phyloP scores from a whole-genome alignment of 2,888 invertebrate genomes.

The Ptychoptera albimana region DNA sequence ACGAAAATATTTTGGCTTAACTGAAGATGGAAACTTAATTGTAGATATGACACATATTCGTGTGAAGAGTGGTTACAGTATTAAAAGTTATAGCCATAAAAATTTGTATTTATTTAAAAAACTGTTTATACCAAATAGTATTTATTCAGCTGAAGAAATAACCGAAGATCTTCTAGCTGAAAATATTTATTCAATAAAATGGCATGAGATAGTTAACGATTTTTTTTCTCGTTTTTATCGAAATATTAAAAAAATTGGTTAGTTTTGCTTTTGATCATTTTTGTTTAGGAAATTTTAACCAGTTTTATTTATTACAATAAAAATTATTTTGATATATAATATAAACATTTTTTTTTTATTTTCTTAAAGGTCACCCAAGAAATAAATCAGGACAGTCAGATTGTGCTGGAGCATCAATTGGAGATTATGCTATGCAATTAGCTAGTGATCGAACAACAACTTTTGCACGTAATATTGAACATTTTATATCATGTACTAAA shows the following conservation, averaged over 20 bases:
- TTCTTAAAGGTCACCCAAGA: conserved; percentile 55
- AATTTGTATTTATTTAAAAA: no score
- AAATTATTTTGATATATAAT: background rate
- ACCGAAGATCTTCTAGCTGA: conserved; percentile 15
- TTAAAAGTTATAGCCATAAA: no score
- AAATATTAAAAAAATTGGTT: background rate
- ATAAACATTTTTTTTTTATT: background rate
- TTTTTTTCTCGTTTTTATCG: background rate
- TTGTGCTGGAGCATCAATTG: conserved; percentile 48
- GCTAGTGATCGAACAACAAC: conserved; percentile 75
- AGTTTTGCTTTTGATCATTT: background rate
- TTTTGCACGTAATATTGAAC: conserved; percentile 82
- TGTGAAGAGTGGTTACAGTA: conserved; percentile 20
- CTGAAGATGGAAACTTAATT: conserved; percentile 22
- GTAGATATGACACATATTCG: conserved; percentile 21
- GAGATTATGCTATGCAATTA: conserved; percentile 63
- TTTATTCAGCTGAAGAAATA: conserved; percentile 14
- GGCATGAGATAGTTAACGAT: background rate
- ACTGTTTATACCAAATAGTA: background rate
- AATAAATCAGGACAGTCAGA: conserved; percentile 37
- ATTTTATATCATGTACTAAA: conserved; percentile 83
- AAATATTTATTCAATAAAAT: background rate
- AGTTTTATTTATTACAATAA: background rate
- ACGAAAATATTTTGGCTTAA: conserved; percentile 28
- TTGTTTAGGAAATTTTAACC: background rate